Evolutionary conservation across 2,113 vertebrate genomes (phyloP).

Genomic region (Myiozetetes cayanensis): DNA sequence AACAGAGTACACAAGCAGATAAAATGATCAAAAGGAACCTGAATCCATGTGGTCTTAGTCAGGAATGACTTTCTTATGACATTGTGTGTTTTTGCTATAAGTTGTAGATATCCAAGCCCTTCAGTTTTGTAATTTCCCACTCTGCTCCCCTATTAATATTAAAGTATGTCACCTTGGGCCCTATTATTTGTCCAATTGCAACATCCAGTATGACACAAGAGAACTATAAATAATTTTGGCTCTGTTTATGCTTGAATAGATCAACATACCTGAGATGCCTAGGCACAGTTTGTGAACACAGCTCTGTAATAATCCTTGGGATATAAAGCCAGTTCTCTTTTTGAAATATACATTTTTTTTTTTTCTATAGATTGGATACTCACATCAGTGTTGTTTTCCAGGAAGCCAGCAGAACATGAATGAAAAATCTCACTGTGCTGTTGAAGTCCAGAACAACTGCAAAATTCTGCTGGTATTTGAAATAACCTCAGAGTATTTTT

Average conservation of each 20-base stretch:
- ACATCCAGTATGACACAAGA: constrained; percentile 23
- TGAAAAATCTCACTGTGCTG: constrained; percentile 47
- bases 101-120: not conserved
- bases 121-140: constrained; percentile 2
- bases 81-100: constrained; percentile 13
- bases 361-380: constrained; percentile 32
- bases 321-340: constrained; percentile 31
- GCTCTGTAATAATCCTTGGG: constrained; percentile 21
- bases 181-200: constrained; percentile 28
- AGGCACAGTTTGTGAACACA: constrained; percentile 24
- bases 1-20: constrained; percentile 47
- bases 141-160: constrained; percentile 46
- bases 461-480: constrained; percentile 42
- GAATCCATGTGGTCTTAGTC: constrained; percentile 1
- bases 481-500: constrained; percentile 36
- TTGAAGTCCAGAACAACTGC: constrained; percentile 40
- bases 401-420: constrained; percentile 40
- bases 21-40: constrained; percentile 56
- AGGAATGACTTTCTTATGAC: constrained; percentile 38
- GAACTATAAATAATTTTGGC: constrained; percentile 63
- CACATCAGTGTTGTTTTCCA: constrained; percentile 23
- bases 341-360: constrained; percentile 39
- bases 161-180: constrained; percentile 34
- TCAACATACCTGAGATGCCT: constrained; percentile 37
- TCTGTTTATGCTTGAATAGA: constrained; percentile 43